phyloP scores from a whole-genome alignment of 2,888 invertebrate genomes.

The Lypha dubia region DNA sequence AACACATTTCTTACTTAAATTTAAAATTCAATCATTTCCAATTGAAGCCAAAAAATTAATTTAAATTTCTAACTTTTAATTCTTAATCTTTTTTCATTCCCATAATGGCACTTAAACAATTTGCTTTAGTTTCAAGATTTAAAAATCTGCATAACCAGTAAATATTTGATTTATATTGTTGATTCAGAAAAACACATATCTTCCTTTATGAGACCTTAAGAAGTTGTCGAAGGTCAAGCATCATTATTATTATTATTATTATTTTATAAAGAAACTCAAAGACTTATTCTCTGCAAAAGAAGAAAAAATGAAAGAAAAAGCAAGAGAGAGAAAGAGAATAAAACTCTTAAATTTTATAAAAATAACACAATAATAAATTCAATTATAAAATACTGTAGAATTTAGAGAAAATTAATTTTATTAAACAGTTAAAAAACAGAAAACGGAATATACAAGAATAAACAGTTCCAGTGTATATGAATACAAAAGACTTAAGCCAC shows the following conservation, averaged over 20 bases:
- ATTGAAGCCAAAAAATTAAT: no score
- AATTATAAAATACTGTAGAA: neutral
- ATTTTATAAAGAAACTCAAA: neutral
- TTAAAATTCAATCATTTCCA: no score
- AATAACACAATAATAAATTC: neutral
- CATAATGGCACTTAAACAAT: no score
- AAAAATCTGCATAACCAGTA: neutral
- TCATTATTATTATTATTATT: no score
- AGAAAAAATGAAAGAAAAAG: neutral
- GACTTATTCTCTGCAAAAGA: neutral
- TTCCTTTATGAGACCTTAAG: neutral
- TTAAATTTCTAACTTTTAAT: neutral
- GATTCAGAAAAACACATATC: neutral
- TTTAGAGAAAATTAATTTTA: neutral
- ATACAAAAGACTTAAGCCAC: constrained; percentile 29
- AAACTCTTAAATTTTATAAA: neutral
- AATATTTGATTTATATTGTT: neutral
- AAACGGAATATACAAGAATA: neutral
- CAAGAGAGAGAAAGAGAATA: neutral
- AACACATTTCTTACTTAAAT: no score
- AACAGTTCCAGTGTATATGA: neutral
- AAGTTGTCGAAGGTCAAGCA: constrained; percentile 34
- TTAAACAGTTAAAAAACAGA: neutral
- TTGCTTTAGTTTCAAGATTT: no score
- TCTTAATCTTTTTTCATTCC: neutral